These are phyloP conservation scores for Rhagophthalmus giganteus DNA, from an alignment of 2,888 invertebrate species.

Conservation along the genomic window DNA sequence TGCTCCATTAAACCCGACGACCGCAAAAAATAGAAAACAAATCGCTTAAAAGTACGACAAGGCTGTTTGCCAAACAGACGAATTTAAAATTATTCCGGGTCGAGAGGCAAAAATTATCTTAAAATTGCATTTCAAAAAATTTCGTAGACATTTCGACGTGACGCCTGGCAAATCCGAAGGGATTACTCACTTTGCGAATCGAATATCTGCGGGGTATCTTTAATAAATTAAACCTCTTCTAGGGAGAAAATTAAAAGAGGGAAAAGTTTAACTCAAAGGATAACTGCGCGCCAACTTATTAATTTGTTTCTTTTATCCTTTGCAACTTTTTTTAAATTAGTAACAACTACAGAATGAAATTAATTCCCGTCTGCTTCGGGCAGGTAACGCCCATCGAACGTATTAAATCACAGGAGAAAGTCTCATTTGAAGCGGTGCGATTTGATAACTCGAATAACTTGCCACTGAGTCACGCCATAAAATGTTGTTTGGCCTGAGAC, in stretches of 20 bases:
- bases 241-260: slow-evolving; percentile 3
- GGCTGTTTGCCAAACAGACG: neutral
- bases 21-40: slow-evolving; percentile 8
- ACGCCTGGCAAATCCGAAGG: neutral
- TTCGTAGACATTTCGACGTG: neutral
- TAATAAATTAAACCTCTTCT: neutral
- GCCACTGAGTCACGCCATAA: too few species aligned
- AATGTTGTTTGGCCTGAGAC: too few species aligned
- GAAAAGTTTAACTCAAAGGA: slow-evolving; percentile 7
- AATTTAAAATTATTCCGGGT: neutral
- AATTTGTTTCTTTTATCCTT: slow-evolving; percentile 21
- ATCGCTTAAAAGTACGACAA: slow-evolving; percentile 2
- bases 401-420: slow-evolving; percentile 21
- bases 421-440: slow-evolving; percentile 9
- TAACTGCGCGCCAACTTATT: slow-evolving; percentile 11
- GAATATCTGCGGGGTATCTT: too few species aligned
- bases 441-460: slow-evolving; percentile 11
- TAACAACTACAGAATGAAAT: slow-evolving; percentile 5
- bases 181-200: neutral
- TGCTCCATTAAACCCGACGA: neutral
- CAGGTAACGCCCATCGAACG: slow-evolving; percentile 17
- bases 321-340: neutral
- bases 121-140: neutral
- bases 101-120: neutral
- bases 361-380: slow-evolving; percentile 11